Conservation (phyloP, 2,888 invertebrate genomes). For the Philhelius pedissequus region DNA sequence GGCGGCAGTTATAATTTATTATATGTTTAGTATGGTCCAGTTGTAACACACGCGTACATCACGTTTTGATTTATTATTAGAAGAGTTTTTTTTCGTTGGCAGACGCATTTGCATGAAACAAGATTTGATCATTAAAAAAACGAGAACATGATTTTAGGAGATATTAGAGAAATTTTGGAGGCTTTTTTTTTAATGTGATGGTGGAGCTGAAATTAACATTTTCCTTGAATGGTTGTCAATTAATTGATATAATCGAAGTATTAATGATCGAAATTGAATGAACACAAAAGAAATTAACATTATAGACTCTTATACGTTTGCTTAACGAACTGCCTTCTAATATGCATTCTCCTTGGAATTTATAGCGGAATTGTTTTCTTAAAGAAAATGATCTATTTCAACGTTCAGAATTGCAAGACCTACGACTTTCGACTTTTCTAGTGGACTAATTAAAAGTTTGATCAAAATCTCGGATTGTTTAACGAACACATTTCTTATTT, state of each 20-base stretch:
- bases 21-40: not conserved
- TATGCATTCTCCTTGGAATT: too few relatives aligned
- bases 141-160: not conserved
- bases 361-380: too few relatives aligned
- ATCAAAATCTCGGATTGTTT: too few relatives aligned
- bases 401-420: too few relatives aligned
- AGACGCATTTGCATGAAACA: constrained; percentile 9
- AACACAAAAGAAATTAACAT: too few relatives aligned
- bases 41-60: constrained; percentile 5
- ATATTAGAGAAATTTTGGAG: not conserved
- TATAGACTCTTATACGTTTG: too few relatives aligned
- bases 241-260: too few relatives aligned
- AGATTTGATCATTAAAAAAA: not conserved
- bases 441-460: too few relatives aligned
- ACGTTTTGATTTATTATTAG: not conserved
- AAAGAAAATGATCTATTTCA: too few relatives aligned
- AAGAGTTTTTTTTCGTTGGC: not conserved
- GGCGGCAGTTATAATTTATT: constrained; percentile 17
- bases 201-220: not conserved
- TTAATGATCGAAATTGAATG: not conserved
- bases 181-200: not conserved
- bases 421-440: too few relatives aligned
- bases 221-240: not conserved
- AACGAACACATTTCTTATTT: too few relatives aligned
- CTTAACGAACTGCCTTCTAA: too few relatives aligned